Base-by-base conservation (phyloP, 1,140 invertebrate genomes). In the Asbolus verrucosus region DNA sequence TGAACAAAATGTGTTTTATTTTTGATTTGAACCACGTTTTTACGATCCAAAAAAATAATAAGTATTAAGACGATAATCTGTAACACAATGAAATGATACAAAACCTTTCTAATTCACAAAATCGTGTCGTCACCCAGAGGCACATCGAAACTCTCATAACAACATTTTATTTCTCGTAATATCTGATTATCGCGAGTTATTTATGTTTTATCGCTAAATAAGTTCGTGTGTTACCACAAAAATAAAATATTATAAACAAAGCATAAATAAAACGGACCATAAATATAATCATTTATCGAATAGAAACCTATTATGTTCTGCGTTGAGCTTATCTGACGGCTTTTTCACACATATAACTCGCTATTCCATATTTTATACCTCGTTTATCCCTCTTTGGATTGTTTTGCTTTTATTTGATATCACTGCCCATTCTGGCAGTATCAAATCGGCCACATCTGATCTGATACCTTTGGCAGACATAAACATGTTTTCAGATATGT, bases 311-410 rank as follows among this genome's bases (percentile, higher is more conserved):
- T 54, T 54, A 54, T 21, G n/a, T 27, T 54, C 46, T 27, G 46
- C 27, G 27, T 21, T 54, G 46, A 54, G 46, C 46, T 54, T 54
- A 54, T 54, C 46, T 54, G 46, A 54, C 46, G 46, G 46, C 21
- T 27, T 54, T 54, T 54, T 54, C 46, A 54, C 46, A 54, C 46
- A 54, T 54, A 54, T 36, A 27, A 27, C 46, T 54, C 21, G 21
- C 19, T 54, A 54, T 54, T 54, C 46, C 46, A 54, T 54, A 54
- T 54, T 54, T 54, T 54, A 54, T 54, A 27, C 46, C 46, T 54
- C 46, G 46, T 54, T 54, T 54, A 54, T 54, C 46, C 27, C 27
- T 27, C 46, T 27, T 54, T 54, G 19, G 46, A 54, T 54, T 54
- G 46, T 16, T 27, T 54, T 54, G 27, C 13, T 54, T 54, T 54